phyloP scores from a whole-genome alignment of 2,888 invertebrate species.

The Gryllus longicercus region DNA sequence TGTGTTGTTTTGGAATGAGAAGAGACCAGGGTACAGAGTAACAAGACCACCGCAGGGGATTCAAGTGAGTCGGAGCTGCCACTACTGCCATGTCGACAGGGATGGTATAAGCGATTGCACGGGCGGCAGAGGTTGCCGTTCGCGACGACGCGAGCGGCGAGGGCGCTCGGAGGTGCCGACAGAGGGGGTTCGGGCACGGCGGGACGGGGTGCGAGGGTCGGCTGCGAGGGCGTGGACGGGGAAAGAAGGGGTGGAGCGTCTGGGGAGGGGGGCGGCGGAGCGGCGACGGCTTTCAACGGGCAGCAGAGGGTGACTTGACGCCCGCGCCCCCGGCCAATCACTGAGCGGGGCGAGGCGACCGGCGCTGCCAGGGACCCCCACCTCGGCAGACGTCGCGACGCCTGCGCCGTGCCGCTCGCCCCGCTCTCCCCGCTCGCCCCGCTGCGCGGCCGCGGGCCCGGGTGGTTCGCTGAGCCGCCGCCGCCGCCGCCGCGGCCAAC shows the following conservation, averaged over 20 bases:
- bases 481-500: neutral
- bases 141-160: too few relatives aligned
- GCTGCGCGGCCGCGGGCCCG: neutral
- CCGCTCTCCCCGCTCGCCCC: neutral
- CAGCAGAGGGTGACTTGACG: conserved; percentile 5
- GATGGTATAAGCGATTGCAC: too few relatives aligned
- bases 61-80: too few relatives aligned
- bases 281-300: neutral
- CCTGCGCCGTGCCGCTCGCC: neutral
- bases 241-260: neutral
- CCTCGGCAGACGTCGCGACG: neutral
- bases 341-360: neutral
- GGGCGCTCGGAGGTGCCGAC: too few relatives aligned
- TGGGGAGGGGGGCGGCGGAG: neutral
- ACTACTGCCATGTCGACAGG: too few relatives aligned
- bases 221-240: neutral
- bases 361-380: neutral
- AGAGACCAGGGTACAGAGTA: too few relatives aligned
- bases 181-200: neutral
- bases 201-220: neutral
- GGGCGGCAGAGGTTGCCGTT: too few relatives aligned
- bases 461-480: neutral
- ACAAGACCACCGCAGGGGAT: too few relatives aligned
- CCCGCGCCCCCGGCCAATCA: neutral
- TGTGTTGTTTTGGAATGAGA: too few relatives aligned